Evolutionary conservation across 2,888 invertebrate genomes (phyloP), one percentile per base, ranked within the genome.

Genomic region (Abrostola triplasia): DNA sequence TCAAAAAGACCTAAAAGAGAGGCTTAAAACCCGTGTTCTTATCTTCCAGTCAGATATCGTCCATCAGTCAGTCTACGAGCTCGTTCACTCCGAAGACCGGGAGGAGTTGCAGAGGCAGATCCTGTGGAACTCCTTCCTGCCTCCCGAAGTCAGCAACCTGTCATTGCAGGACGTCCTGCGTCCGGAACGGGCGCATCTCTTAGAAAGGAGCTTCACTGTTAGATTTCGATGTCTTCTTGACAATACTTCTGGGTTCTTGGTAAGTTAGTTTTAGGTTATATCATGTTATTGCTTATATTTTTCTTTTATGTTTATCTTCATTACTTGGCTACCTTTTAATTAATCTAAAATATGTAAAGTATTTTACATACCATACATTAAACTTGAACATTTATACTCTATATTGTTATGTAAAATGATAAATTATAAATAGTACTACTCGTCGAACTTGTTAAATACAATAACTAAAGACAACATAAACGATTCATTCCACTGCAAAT

Each of bases 201-300:
- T 99, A 82, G 99, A 99, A 92, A 96, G 99, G 83, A 99, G 98
- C 92, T 99, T 99, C 88, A 99, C 99, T 73, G 99, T 99, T 84
- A 96, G 99, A 88, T 99, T 99, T 96, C 97, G 99, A 85, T 99
- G 99, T 95, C 96, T 99, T 42, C 95, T 99, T 85, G 99, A 99
- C 95, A 99, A 99, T 93, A 99, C 99, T 84, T 99, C 99, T 84
- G 99, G 99, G 69, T 99, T 99, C 94, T 96, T 99, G 96, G 99
- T 99, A 92, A 96, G 97, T 77, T n/a, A 11, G 1, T 41, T 24
- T 2, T 24, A 24, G 4, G 24, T 24, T 24, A 24, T 24, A 24
- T 24, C 4, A 24, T 24, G 24, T 24, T 24, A 24, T 24, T 24
- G 24, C 24, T 24, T 24, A 24, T 24, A 24, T 2, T 24, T 2